phyloP scores from a whole-genome alignment of 2,797 vertebrate species.

The Acanthurus lineatus region DNA sequence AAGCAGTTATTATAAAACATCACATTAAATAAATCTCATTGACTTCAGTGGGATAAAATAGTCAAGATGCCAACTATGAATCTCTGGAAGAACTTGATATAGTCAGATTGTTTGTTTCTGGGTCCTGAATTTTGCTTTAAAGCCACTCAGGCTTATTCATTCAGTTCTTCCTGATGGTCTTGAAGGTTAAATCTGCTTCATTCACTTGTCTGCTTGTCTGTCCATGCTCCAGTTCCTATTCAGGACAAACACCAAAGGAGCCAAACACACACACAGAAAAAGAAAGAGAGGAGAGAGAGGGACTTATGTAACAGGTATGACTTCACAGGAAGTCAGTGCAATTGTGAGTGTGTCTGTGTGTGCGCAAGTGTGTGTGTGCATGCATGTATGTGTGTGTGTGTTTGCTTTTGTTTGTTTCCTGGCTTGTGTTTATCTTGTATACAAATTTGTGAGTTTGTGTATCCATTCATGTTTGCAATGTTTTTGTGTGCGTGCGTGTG shows the following conservation, averaged over 20 bases:
- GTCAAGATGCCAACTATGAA: neutral
- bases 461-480: neutral
- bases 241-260: slow-evolving; percentile 52
- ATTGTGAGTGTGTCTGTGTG: slow-evolving; percentile 35
- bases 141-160: neutral
- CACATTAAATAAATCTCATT: neutral
- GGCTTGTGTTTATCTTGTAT: neutral
- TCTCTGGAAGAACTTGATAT: neutral
- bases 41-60: neutral
- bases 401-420: slow-evolving; percentile 15
- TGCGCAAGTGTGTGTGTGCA: slow-evolving; percentile 12
- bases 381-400: slow-evolving; percentile 26
- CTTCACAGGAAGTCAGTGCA: slow-evolving; percentile 75
- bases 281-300: slow-evolving; percentile 17
- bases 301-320: slow-evolving; percentile 78
- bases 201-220: slow-evolving; percentile 17
- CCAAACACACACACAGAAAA: slow-evolving; percentile 21
- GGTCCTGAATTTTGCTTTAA: neutral
- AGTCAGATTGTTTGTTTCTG: neutral
- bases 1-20: no score
- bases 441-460: slow-evolving; percentile 1
- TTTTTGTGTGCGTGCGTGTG: neutral
- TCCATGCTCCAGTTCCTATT: slow-evolving; percentile 40
- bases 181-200: slow-evolving; percentile 26
- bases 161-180: neutral